These are phyloP conservation scores for Mobula hypostoma DNA, from an alignment of 2,113 vertebrate genomes.

Conservation along the genomic window DNA sequence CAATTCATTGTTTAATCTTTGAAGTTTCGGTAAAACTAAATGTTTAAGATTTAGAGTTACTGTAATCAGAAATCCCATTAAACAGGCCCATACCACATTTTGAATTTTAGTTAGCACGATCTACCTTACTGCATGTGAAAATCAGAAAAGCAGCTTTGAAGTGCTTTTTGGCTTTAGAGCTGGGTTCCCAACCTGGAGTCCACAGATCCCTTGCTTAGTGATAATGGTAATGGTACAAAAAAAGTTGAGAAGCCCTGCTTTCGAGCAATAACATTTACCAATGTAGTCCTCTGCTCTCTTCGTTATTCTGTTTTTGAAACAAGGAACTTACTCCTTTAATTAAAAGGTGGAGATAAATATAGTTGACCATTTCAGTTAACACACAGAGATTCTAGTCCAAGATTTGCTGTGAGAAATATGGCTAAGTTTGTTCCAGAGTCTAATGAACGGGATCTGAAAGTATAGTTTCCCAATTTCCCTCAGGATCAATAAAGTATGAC, in stretches of 20 bases:
- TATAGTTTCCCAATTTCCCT: no score
- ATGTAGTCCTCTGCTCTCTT: not conserved
- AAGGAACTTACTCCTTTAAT: not conserved
- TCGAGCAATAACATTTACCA: not conserved
- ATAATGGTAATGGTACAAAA: no score
- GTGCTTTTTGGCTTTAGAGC: not conserved
- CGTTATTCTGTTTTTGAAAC: not conserved
- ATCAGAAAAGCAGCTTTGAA: not conserved
- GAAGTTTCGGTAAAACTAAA: not conserved
- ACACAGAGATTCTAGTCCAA: not conserved
- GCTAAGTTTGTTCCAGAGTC: not conserved
- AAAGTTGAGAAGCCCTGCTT: not conserved
- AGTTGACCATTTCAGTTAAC: not conserved
- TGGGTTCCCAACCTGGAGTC: no score
- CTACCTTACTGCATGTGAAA: not conserved
- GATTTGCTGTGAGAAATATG: not conserved
- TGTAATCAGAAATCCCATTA: not conserved
- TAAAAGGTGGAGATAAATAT: not conserved
- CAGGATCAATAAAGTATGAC: no score
- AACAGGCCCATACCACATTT: not conserved
- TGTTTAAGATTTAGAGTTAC: not conserved
- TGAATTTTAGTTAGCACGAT: not conserved
- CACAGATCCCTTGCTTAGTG: no score
- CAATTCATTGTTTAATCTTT: not conserved
- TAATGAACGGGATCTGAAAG: not conserved